phyloP scores from a whole-genome alignment of 2,797 vertebrate genomes.

The Pachyuromys duprasi region DNA sequence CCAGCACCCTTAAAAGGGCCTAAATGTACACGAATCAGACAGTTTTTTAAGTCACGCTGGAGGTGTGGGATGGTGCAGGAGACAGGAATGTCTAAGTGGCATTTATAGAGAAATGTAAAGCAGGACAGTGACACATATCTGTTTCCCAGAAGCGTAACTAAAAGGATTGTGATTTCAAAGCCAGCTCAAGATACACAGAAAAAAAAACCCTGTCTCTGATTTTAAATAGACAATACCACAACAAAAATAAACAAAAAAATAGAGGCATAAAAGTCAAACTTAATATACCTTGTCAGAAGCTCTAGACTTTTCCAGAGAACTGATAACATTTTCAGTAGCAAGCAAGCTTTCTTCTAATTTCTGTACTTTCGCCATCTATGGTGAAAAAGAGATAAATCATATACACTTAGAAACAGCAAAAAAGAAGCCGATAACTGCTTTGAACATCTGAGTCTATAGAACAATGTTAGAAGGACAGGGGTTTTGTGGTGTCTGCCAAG shows the following conservation, averaged over 20 bases:
- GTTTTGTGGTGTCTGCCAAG: background rate
- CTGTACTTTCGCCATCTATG: constrained; percentile 86
- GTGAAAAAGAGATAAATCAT: constrained; percentile 54
- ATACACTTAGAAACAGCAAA: background rate
- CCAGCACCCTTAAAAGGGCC: background rate
- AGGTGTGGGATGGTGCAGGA: background rate
- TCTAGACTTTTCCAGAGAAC: constrained; percentile 91
- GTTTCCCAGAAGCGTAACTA: background rate
- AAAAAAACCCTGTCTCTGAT: background rate
- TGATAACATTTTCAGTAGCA: constrained; percentile 86
- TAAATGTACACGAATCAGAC: background rate
- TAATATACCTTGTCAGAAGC: constrained; percentile 92
- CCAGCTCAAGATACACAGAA: background rate
- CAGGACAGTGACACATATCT: background rate
- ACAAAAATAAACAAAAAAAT: background rate
- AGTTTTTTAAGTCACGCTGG: background rate
- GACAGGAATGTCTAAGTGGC: background rate
- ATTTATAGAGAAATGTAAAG: background rate
- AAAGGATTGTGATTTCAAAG: background rate
- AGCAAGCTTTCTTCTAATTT: constrained; percentile 88
- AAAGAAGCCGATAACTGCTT: background rate
- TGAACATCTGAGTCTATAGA: background rate
- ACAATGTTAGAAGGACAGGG: background rate
- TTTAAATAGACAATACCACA: background rate
- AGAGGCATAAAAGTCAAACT: background rate